Evolutionary conservation across 1,140 invertebrate genomes (phyloP).

Genomic region (Aphelinus certus): DNA sequence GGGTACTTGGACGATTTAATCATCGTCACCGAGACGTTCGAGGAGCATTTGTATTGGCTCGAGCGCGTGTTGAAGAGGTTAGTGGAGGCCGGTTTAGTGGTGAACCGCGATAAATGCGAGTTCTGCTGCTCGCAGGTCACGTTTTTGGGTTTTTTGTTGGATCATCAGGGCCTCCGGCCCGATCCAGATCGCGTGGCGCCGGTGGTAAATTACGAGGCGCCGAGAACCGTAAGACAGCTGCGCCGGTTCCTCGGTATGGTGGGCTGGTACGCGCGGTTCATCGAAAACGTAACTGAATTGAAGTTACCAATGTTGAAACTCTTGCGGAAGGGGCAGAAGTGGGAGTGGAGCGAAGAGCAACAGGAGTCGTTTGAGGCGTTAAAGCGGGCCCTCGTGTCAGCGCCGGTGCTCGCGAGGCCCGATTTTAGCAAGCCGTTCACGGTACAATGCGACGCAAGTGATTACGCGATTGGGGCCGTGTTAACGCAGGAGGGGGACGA

Average conservation of each 20-base stretch:
- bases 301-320: conserved; percentile 39
- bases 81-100: background rate
- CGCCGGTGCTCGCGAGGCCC: conserved; percentile 35
- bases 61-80: conserved; percentile 1
- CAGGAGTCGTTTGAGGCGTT: conserved; percentile 38
- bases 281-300: conserved; percentile 51
- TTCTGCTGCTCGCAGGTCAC: conserved; percentile 6
- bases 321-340: background rate
- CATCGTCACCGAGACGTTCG: conserved; percentile 46
- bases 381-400: conserved; percentile 20
- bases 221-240: background rate
- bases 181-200: conserved; percentile 25
- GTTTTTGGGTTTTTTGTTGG: conserved; percentile 28
- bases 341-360: conserved; percentile 2
- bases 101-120: conserved; percentile 29
- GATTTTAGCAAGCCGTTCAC: conserved; percentile 38
- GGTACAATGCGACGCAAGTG: conserved; percentile 20
- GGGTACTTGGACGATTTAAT: conserved; percentile 57
- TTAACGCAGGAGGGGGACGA: conserved; percentile 44
- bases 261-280: conserved; percentile 56
- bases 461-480: conserved; percentile 44
- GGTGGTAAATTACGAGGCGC: background rate
- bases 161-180: background rate
- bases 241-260: conserved; percentile 46
- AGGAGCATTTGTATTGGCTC: conserved; percentile 46